Percentiles rank a stretch among this genome's conserved stretches.
phyloP scores from a whole-genome alignment of 1,140 invertebrate species.

The Ooceraea biroi region DNA sequence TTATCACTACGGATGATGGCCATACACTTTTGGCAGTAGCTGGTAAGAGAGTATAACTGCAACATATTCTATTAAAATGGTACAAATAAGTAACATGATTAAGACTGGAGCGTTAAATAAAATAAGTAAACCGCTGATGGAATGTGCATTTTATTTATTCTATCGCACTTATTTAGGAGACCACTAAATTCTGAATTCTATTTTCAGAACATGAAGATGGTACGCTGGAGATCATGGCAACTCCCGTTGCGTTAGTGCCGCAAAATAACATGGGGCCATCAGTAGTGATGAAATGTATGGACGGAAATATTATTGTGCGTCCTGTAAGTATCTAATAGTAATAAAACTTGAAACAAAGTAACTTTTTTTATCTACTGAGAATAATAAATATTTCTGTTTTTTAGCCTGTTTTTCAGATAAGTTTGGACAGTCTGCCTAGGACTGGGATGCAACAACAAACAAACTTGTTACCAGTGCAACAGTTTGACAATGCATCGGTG shows the following conservation, averaged over 20 bases:
- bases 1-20: slow-evolving; percentile 80
- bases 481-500: slow-evolving; percentile 8
- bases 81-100: neutral
- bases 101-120: too few relatives aligned
- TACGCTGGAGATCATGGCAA: slow-evolving; percentile 74
- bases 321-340: slow-evolving; percentile 50
- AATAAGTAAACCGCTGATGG: too few relatives aligned
- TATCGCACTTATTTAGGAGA: neutral
- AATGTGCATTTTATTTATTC: neutral
- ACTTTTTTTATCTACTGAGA: neutral
- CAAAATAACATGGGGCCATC: slow-evolving; percentile 62
- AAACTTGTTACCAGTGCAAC: slow-evolving; percentile 45
- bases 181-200: slow-evolving; percentile 4
- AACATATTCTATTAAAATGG: slow-evolving; percentile 8
- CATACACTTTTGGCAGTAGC: slow-evolving; percentile 77
- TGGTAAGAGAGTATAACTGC: slow-evolving; percentile 64
- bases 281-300: slow-evolving; percentile 63
- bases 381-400: slow-evolving; percentile 53
- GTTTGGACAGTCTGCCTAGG: slow-evolving; percentile 57
- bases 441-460: slow-evolving; percentile 56
- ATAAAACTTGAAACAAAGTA: neutral
- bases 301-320: slow-evolving; percentile 66
- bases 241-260: slow-evolving; percentile 74
- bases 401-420: slow-evolving; percentile 76
- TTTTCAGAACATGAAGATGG: slow-evolving; percentile 78